Conservation (phyloP, 23 tunicate species). For the Pegea sp. region DNA sequence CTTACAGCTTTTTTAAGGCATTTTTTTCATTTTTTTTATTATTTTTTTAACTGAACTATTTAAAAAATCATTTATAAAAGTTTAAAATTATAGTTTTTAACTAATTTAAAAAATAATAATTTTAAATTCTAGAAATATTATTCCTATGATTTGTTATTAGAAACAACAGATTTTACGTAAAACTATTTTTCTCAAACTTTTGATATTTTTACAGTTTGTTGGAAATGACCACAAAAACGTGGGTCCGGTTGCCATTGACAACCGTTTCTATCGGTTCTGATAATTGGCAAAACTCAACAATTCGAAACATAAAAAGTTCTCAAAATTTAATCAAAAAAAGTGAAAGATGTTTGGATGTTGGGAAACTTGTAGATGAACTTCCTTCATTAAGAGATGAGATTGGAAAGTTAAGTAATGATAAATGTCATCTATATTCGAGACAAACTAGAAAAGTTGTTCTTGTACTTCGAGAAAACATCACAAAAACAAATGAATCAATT, state of each 20-base stretch:
- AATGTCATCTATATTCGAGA: constrained; percentile 44
- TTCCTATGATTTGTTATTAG: no score
- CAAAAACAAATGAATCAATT: constrained; percentile 90
- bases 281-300: constrained; percentile 77
- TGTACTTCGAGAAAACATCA: constrained; percentile 56
- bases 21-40: no score
- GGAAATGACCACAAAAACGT: constrained; percentile 78
- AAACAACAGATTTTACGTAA: not conserved
- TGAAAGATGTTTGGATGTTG: constrained; percentile 66
- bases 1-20: no score
- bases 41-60: no score
- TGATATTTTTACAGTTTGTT: no score
- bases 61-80: no score
- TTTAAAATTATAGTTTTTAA: no score
- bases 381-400: constrained; percentile 66
- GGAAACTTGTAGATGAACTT: constrained; percentile 54
- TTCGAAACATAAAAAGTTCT: constrained; percentile 74
- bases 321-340: constrained; percentile 71
- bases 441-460: constrained; percentile 60
- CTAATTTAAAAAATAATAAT: no score
- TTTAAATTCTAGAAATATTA: no score
- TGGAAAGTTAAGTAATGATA: constrained; percentile 64
- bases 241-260: constrained; percentile 75
- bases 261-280: constrained; percentile 86
- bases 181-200: no score